These are phyloP conservation scores for Mohoua ochrocephala DNA, from an alignment of 2,113 vertebrate species.

Conservation along the genomic window DNA sequence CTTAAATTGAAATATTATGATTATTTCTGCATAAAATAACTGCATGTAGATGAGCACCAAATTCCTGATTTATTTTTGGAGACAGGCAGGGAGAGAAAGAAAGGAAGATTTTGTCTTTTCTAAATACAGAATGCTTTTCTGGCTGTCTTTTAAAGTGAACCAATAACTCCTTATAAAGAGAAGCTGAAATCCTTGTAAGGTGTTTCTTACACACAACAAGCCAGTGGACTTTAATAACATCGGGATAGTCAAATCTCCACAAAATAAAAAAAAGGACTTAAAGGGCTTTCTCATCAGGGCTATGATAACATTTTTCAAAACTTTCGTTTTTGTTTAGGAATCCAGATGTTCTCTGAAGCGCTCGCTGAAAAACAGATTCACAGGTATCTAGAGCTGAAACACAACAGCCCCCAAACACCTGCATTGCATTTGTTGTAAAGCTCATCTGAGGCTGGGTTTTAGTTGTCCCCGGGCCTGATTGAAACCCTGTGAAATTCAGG, in stretches of 20 bases:
- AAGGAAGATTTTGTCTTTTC: not conserved
- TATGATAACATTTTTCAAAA: not conserved
- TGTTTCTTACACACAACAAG: not conserved
- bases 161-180: not conserved
- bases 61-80: not conserved
- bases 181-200: not conserved
- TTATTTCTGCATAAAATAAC: not conserved
- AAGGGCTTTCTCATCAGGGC: not conserved
- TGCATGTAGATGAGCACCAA: not conserved
- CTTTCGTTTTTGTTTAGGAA: not conserved
- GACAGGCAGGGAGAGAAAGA: not conserved
- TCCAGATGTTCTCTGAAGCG: not conserved
- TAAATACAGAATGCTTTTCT: not conserved
- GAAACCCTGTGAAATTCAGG: not conserved
- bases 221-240: not conserved
- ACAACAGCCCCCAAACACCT: not conserved
- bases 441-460: not conserved
- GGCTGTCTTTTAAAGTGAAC: not conserved
- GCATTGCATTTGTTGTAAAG: not conserved
- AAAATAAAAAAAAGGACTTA: not conserved
- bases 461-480: not conserved
- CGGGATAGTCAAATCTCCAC: not conserved
- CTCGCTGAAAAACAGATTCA: not conserved
- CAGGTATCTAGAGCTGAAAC: not conserved
- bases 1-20: not conserved